Percentiles rank a stretch among this genome's conserved stretches.
Evolutionary conservation across 2,888 invertebrate species (phyloP).

Genomic region (Apamea anceps): DNA sequence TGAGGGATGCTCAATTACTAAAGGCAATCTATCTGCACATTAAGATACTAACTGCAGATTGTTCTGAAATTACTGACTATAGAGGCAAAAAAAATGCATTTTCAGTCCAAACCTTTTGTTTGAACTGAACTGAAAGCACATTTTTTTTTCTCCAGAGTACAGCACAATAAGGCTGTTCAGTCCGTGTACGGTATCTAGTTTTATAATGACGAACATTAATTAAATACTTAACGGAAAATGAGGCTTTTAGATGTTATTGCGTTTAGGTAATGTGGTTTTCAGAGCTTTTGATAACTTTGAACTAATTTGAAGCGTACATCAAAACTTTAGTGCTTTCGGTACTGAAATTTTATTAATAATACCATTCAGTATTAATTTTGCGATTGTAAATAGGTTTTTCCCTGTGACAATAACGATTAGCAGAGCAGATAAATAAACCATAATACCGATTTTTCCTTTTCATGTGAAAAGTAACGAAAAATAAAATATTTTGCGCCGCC

Average conservation of each 20-base stretch:
- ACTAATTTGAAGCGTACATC: conserved; percentile 3
- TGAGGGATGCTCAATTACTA: not conserved
- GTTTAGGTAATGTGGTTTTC: too few species aligned
- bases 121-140: too few species aligned
- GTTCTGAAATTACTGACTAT: not conserved
- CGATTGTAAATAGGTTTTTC: not conserved
- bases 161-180: not conserved
- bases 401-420: not conserved
- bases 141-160: too few species aligned
- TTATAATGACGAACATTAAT: conserved; percentile 19
- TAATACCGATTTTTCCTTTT: not conserved
- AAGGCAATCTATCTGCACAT: not conserved
- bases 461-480: not conserved
- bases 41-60: not conserved
- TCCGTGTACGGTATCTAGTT: not conserved
- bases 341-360: not conserved
- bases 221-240: not conserved
- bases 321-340: not conserved
- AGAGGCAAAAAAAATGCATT: not conserved
- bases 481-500: not conserved
- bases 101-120: not conserved
- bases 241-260: not conserved
- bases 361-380: not conserved
- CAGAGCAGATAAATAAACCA: not conserved
- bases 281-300: not conserved